Evolutionary conservation across 2,888 invertebrate genomes (phyloP), one percentile per base, ranked within the genome.

Genomic region (Arge pagana): DNA sequence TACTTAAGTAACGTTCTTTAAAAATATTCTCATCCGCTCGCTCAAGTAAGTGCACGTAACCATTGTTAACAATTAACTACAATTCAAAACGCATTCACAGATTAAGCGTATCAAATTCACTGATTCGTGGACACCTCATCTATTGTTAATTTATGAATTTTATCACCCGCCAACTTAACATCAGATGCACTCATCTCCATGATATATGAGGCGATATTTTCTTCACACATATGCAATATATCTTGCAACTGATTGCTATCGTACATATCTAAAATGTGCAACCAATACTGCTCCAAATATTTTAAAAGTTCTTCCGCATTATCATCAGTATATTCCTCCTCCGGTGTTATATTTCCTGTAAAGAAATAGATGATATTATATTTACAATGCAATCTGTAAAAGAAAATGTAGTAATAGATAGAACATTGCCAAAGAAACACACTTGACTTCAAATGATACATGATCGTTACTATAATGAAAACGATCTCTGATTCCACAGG

Each of bases 231-330:
- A 41, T 33, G 33, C 16, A 67, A 26, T 13, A 67, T 57, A 48
- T 59, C 48, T 40, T 57, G 13, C 18, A 68, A 48, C 39, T 68
- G 58, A 11, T 59, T 54, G 10, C 49, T 39, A 5, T 55, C 52
- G 11, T 57, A 57, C n/a, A 54, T 48, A 18, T 52, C 56, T 31
- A 67, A 43, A 39, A 60, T 62, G 45, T 65, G 65, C 19, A 60
- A 43, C 67, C 71, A 71, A 54, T 66, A 70, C 53, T 61, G 66
- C 51, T 61, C 57, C 23, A 67, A 57, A 43, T 65, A 66, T 7
- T 63, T 55, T 7, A 59, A 53, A 7, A 73, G 57, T 49, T 68
- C 63, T 28, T 58, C 55, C 16, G 61, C 56, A 11, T 59, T 57
- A 35, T 63, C 59, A 21, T 61, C 53, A 1, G 48, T 33, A 49